Evolutionary conservation across 2,113 vertebrate species (phyloP).

Genomic region (Hassar affinis): DNA sequence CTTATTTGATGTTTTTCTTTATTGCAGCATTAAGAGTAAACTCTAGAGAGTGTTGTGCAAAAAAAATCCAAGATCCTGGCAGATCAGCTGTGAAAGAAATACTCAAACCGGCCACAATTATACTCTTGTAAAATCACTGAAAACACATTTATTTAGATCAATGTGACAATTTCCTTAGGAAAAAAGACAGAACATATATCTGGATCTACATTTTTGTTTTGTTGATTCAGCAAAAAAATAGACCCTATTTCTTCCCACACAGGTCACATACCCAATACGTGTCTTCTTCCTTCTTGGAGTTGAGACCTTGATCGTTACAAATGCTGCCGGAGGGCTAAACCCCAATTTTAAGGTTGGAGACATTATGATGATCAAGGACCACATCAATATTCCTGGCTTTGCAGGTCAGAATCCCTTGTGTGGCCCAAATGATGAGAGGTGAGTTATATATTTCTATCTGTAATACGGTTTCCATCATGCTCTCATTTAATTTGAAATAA

Average conservation of each 20-base stretch:
- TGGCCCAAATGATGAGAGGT: constrained; percentile 75
- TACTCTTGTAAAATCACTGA: no score
- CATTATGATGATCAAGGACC: constrained; percentile 79
- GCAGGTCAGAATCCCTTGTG: constrained; percentile 72
- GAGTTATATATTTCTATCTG: background rate
- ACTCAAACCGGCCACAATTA: no score
- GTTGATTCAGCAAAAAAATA: background rate
- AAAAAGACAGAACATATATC: background rate
- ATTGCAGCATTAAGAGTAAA: no score
- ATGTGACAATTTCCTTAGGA: background rate
- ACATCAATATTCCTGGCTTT: constrained; percentile 77
- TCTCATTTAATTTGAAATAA: background rate
- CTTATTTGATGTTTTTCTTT: no score
- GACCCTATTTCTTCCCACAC: constrained; percentile 25
- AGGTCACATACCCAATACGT: constrained; percentile 76
- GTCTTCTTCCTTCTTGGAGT: constrained; percentile 74
- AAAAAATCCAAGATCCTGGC: no score
- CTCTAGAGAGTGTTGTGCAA: no score
- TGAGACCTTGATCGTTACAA: constrained; percentile 74
- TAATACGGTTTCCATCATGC: background rate
- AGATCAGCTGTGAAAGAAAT: no score
- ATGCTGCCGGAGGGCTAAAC: constrained; percentile 74
- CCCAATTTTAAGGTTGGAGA: constrained; percentile 66
- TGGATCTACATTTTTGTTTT: background rate
- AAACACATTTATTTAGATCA: no score